Conservation (phyloP, 2,113 vertebrate genomes). For the Ceratotherium simum region DNA sequence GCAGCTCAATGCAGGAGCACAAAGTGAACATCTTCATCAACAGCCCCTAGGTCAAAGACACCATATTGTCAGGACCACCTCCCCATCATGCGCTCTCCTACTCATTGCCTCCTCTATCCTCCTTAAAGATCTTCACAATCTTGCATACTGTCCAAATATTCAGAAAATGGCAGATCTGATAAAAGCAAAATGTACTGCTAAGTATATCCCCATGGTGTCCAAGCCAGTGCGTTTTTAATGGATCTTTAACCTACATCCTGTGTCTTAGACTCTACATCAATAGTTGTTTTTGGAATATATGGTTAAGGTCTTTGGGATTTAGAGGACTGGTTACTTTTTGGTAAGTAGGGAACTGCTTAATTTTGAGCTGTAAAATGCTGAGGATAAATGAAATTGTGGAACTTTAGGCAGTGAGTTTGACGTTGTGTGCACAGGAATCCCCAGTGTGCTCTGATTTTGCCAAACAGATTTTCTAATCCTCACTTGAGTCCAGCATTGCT, state of each 20-base stretch:
- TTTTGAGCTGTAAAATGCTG: constrained; percentile 22
- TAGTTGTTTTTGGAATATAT: not conserved
- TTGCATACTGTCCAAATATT: not conserved
- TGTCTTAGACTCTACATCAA: not conserved
- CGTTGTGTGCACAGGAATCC: not conserved
- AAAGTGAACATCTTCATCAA: not conserved
- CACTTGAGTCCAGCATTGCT: not conserved
- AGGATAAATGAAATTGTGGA: constrained; percentile 22
- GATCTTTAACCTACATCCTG: not conserved
- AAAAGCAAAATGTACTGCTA: not conserved
- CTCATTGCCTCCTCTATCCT: fast-evolving
- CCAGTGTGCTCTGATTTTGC: not conserved
- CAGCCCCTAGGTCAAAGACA: not conserved
- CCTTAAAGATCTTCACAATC: not conserved
- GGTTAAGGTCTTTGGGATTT: not conserved
- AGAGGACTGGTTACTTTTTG: not conserved
- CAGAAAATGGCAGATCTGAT: not conserved
- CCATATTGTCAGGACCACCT: not conserved
- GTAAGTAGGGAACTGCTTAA: not conserved
- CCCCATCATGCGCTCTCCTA: fast-evolving
- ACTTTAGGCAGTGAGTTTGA: not conserved
- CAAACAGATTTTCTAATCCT: not conserved
- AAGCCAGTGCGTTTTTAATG: not conserved
- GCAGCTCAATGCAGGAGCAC: not conserved
- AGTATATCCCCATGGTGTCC: not conserved